Evolutionary conservation across 2,888 invertebrate genomes (phyloP), one percentile per base, ranked within the genome.

Genomic region (Carabus problematicus): DNA sequence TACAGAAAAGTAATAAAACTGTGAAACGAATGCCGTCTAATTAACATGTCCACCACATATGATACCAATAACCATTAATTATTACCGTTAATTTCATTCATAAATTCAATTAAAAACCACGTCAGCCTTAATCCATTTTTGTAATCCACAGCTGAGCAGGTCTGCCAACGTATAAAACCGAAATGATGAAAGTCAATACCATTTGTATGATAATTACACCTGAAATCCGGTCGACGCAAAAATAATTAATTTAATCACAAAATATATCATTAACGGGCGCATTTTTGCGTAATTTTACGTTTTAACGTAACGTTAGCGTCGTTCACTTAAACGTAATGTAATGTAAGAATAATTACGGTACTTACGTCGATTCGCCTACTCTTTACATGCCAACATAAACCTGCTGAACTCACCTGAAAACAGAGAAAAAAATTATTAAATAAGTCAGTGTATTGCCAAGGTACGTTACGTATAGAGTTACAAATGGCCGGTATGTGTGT

Each of bases 301-400:
- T 45, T 45, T 12, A 11, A 45, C 11, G 19, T 18, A 52, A 18
- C 14, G 19, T 14, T 49, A 52, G n/a, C n/a, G 19, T 18, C 49
- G 16, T 49, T 49, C 14, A 49, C 49, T 49, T 59, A 59, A 59
- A 42, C 41, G 42, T 59, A 59, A 64, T 64, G 55, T 56, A 64
- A 64, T 64, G 64, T 64, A 45, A 55, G 29, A 55, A 45, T 64
- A 64, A 64, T 63, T 54, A 63, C 29, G 14, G 62, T 55, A 29
- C 29, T 29, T 29, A 19, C 19, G 52, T 52, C 19, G 9, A 14
- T 14, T 18, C 16, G 19, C n/a, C 19, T 52, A 16, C 52, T 49
- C 12, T 14, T 49, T 14, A 49, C 12, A 49, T n/a, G 49, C 8
- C 9, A 19, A 11, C 2, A 52, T 19, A 52, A 52, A 52, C 9